Percentiles rank a stretch among this genome's conserved stretches.
phyloP scores from a whole-genome alignment of 2,113 vertebrate genomes.

The Tyrannus savana region DNA sequence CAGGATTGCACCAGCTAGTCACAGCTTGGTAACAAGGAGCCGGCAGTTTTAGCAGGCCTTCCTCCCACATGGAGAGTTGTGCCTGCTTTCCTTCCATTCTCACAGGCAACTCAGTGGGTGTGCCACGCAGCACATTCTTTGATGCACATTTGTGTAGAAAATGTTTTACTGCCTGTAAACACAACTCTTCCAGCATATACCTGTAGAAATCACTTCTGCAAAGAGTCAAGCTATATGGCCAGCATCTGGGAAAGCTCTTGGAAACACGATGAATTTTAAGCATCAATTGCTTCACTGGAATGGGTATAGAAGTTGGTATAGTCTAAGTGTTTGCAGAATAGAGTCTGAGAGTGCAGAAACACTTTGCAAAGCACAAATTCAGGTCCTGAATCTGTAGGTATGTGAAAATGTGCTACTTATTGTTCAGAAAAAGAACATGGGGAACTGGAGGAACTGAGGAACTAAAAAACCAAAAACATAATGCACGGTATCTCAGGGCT shows the following conservation, averaged over 20 bases:
- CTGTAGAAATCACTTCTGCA: not conserved
- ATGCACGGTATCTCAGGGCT: not conserved
- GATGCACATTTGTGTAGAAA: not conserved
- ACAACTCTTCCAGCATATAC: not conserved
- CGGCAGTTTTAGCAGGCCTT: not conserved
- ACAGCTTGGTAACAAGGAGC: not conserved
- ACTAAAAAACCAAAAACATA: not conserved
- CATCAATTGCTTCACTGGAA: not conserved
- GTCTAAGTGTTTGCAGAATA: not conserved
- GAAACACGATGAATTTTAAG: not conserved
- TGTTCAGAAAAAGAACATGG: not conserved
- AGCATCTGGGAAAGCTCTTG: not conserved
- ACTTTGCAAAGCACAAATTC: not conserved
- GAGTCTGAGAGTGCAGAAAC: not conserved
- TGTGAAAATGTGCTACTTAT: not conserved
- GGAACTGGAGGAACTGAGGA: not conserved
- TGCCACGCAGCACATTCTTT: not conserved
- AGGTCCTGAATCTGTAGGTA: not conserved
- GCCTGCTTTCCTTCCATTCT: not conserved
- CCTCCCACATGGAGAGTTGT: not conserved
- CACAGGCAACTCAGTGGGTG: not conserved
- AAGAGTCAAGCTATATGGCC: not conserved
- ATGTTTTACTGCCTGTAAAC: not conserved
- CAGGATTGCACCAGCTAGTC: not conserved
- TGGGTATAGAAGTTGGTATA: accelerated